Conservation (phyloP, 2,888 invertebrate species). For the Metopia argyrocephala region DNA sequence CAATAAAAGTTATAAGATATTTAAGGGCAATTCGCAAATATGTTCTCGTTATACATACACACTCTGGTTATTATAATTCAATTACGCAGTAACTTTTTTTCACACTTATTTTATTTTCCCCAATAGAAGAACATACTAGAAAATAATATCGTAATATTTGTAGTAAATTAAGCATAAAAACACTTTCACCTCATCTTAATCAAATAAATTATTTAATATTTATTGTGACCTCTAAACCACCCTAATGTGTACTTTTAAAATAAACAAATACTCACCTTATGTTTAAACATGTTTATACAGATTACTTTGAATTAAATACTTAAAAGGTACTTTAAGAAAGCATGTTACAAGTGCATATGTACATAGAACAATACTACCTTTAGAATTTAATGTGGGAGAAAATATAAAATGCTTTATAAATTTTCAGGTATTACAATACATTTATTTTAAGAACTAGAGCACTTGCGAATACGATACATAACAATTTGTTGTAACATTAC, state of each 20-base stretch:
- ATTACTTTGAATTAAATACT: conserved; percentile 37
- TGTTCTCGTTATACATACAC: too few species aligned
- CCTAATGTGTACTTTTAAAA: conserved; percentile 4
- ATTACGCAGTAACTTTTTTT: too few species aligned
- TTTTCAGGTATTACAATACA: conserved; percentile 4
- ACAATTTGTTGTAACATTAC: not conserved
- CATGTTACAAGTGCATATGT: conserved; percentile 11
- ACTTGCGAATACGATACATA: not conserved
- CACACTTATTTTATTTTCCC: too few species aligned
- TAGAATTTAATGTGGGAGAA: conserved; percentile 22
- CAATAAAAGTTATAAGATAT: too few species aligned
- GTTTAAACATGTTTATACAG: conserved; percentile 20
- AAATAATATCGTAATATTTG: too few species aligned
- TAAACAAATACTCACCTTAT: not conserved
- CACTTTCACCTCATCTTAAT: not conserved
- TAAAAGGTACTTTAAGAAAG: conserved; percentile 31
- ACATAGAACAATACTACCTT: conserved; percentile 12
- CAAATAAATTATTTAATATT: not conserved
- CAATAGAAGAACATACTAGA: too few species aligned
- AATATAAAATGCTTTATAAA: conserved; percentile 6
- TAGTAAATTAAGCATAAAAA: too few species aligned
- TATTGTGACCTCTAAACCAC: not conserved
- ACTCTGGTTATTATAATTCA: too few species aligned
- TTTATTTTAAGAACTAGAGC: conserved; percentile 5
- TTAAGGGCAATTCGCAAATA: too few species aligned